Conservation (phyloP, 2,797 vertebrate genomes). For the Mus caroli region DNA sequence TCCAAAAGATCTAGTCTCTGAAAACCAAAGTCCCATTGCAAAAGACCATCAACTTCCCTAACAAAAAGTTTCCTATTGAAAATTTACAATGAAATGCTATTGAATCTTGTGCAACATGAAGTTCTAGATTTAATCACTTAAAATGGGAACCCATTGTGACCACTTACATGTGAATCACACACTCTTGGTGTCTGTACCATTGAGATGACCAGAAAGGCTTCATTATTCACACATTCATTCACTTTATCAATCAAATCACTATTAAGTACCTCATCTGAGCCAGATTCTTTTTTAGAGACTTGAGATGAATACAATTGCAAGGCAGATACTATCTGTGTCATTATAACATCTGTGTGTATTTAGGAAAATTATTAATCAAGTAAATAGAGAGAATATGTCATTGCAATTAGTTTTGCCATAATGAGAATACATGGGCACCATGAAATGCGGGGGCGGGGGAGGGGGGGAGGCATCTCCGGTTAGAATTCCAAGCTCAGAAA, state of each 20-base stretch:
- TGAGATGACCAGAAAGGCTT: background rate
- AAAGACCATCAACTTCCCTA: background rate
- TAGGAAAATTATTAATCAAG: conserved; percentile 13
- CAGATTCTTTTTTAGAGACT: background rate
- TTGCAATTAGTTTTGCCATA: background rate
- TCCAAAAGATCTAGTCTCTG: background rate
- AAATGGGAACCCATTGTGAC: background rate
- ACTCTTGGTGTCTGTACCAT: background rate
- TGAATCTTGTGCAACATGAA: background rate
- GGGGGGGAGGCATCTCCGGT: background rate
- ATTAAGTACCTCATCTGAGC: background rate
- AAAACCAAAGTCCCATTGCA: background rate
- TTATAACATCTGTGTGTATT: background rate
- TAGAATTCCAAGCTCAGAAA: conserved; percentile 17
- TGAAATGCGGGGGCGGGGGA: background rate
- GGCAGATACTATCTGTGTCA: background rate
- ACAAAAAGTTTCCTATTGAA: background rate
- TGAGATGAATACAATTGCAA: conserved; percentile 38
- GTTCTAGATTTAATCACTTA: background rate
- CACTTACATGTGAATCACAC: background rate
- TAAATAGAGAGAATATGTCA: background rate
- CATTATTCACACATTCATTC: background rate
- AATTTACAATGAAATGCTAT: background rate
- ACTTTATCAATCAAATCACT: conserved; percentile 28
- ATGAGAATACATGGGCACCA: background rate